Evolutionary conservation across 2,888 invertebrate genomes (phyloP).

Genomic region (Muschampia plurimacula): DNA sequence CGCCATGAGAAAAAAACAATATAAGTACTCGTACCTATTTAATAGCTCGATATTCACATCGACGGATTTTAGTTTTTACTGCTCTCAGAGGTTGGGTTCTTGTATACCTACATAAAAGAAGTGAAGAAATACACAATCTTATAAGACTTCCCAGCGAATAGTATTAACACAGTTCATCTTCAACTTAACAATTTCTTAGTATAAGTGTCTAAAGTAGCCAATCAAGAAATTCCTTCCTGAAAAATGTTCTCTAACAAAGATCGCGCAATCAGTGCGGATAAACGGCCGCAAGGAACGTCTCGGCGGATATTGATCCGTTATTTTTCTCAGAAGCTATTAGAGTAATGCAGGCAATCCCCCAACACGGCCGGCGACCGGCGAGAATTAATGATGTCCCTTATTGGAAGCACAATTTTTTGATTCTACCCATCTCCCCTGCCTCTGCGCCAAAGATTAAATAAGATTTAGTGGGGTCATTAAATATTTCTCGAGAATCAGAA

Average conservation of each 20-base stretch:
- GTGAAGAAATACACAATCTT: too few relatives aligned
- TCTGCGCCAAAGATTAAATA: conserved; percentile 44
- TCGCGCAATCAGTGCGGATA: conserved; percentile 46
- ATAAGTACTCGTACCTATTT: too few relatives aligned
- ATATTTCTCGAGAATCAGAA: background rate
- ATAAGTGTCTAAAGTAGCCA: background rate
- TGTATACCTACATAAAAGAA: too few relatives aligned
- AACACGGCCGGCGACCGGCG: conserved; percentile 64
- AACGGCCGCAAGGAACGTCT: conserved; percentile 53
- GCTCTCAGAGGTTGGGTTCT: too few relatives aligned
- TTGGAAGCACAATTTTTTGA: conserved; percentile 89
- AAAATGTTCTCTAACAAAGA: conserved; percentile 10
- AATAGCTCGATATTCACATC: too few relatives aligned
- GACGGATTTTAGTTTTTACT: too few relatives aligned
- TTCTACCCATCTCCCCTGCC: conserved; percentile 67
- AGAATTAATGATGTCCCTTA: conserved; percentile 90
- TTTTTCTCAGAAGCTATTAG: conserved; percentile 71
- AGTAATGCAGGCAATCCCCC: conserved; percentile 72
- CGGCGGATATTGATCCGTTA: conserved; percentile 73
- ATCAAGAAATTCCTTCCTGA: background rate
- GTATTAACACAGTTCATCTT: too few relatives aligned
- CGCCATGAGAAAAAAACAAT: too few relatives aligned
- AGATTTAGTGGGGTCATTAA: background rate
- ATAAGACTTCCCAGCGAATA: too few relatives aligned
- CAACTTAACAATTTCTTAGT: too few relatives aligned